These are phyloP conservation scores for Lysandra bellargus DNA, from an alignment of 2,888 invertebrate species.

Conservation along the genomic window DNA sequence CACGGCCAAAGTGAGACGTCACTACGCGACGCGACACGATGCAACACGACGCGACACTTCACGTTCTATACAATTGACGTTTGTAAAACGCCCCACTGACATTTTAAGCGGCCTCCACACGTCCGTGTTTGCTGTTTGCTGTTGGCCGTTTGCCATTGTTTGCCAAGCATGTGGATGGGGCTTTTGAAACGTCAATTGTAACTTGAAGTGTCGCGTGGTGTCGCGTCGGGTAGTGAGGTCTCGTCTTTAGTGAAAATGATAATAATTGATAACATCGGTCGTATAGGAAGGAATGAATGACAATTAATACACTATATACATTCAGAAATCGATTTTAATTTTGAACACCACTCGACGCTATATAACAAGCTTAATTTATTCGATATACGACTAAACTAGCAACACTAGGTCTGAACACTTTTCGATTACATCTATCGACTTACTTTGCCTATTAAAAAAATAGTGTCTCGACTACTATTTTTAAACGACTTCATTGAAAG, in stretches of 20 bases:
- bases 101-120: too few relatives aligned
- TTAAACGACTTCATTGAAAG: not conserved
- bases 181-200: too few relatives aligned
- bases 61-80: too few relatives aligned
- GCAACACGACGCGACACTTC: too few relatives aligned
- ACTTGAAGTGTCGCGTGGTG: too few relatives aligned
- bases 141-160: too few relatives aligned
- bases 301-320: slow-evolving; percentile 47
- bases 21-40: too few relatives aligned
- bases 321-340: slow-evolving; percentile 44
- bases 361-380: slow-evolving; percentile 46
- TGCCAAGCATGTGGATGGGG: too few relatives aligned
- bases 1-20: too few relatives aligned
- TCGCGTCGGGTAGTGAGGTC: too few relatives aligned
- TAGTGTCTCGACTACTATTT: not conserved
- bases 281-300: slow-evolving; percentile 47
- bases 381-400: slow-evolving; percentile 58
- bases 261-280: slow-evolving; percentile 34
- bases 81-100: too few relatives aligned
- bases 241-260: slow-evolving; percentile 29
- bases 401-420: slow-evolving; percentile 73
- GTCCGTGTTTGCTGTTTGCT: too few relatives aligned
- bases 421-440: slow-evolving; percentile 50
- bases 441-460: slow-evolving; percentile 4
- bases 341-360: slow-evolving; percentile 62